phyloP scores from a whole-genome alignment of 2,888 invertebrate species.

The Phasia obesa region DNA sequence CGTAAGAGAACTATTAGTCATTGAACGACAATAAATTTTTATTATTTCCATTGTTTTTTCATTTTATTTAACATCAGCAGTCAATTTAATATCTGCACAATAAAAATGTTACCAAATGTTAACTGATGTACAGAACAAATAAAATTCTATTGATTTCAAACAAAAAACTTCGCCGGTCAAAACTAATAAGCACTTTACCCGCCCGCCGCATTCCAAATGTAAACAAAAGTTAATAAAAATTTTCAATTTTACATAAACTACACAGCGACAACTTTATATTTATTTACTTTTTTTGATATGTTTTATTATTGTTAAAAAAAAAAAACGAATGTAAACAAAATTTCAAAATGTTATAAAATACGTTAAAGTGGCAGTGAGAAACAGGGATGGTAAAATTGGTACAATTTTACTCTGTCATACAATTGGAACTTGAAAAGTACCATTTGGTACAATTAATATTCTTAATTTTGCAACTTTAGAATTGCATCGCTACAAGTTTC shows the following conservation, averaged over 20 bases:
- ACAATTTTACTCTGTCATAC: no score
- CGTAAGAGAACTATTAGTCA: conserved; percentile 34
- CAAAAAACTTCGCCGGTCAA: conserved; percentile 14
- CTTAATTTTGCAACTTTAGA: no score
- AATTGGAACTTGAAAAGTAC: no score
- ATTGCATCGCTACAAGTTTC: no score
- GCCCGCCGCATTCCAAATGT: conserved; percentile 2
- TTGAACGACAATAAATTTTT: conserved; percentile 76
- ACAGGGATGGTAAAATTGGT: no score
- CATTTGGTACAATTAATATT: no score
- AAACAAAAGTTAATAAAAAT: conserved; percentile 17
- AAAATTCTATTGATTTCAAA: neutral
- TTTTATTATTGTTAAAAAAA: neutral
- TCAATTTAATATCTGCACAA: neutral
- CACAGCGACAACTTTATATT: neutral
- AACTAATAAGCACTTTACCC: conserved; percentile 1
- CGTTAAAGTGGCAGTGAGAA: neutral
- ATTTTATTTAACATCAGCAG: neutral
- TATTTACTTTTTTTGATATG: neutral
- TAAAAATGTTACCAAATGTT: neutral
- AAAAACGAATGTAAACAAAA: conserved; percentile 37
- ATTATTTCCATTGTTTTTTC: conserved; percentile 74
- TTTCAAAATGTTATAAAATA: neutral
- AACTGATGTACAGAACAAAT: neutral
- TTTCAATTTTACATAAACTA: neutral